phyloP scores from a whole-genome alignment of 2,797 vertebrate genomes.

The Dallia pectoralis region DNA sequence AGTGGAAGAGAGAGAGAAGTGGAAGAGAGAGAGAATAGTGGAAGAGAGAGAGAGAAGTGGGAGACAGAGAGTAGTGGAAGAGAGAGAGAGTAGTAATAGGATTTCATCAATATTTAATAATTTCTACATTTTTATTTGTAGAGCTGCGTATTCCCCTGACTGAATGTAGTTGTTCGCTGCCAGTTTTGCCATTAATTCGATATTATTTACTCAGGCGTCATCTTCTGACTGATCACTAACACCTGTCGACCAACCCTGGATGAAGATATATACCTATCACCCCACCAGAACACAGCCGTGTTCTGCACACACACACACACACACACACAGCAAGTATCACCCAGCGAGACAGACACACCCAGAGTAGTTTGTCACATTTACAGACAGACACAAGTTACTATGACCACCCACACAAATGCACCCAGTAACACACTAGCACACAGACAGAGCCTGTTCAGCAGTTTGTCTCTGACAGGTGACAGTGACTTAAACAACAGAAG shows the following conservation, averaged over 20 bases:
- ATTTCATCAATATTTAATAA: conserved; percentile 15
- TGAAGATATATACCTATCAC: background rate
- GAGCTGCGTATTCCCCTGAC: background rate
- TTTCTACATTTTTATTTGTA: background rate
- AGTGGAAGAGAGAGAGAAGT: background rate
- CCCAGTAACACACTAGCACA: conserved; percentile 1
- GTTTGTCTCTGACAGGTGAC: conserved; percentile 7
- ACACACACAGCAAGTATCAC: background rate
- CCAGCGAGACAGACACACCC: conserved; percentile 1
- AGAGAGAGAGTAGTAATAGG: background rate
- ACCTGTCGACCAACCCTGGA: background rate
- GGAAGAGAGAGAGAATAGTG: too few species aligned
- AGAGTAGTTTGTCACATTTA: conserved; percentile 18
- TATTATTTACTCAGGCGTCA: conserved; percentile 16
- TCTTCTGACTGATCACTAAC: conserved; percentile 8
- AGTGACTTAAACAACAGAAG: background rate
- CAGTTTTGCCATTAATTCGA: conserved; percentile 29
- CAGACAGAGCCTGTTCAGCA: background rate
- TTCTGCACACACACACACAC: background rate
- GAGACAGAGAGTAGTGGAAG: background rate
- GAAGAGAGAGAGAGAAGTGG: background rate
- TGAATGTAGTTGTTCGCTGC: background rate
- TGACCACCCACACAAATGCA: conserved; percentile 4
- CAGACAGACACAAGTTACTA: conserved; percentile 13
- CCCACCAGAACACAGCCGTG: background rate